phyloP scores from a whole-genome alignment of 1,140 invertebrate species.

The Micrasema longulum region DNA sequence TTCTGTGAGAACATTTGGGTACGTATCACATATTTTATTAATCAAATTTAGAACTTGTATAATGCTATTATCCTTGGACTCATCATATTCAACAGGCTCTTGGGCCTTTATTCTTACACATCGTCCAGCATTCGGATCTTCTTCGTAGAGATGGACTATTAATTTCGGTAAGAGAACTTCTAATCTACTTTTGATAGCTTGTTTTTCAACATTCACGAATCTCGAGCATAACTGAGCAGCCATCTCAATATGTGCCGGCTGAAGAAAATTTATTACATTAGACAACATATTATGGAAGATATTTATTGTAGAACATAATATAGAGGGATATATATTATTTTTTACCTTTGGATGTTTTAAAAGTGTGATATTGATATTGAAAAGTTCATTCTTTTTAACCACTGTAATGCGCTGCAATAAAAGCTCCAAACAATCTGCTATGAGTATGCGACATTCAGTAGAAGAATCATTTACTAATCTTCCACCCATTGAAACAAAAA shows the following conservation, averaged over 20 bases:
- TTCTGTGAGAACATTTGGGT: conserved; percentile 62
- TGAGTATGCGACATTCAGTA: conserved; percentile 73
- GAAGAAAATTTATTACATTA: conserved; percentile 41
- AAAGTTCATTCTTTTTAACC: conserved; percentile 72
- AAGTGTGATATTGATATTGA: conserved; percentile 75
- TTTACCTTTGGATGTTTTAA: conserved; percentile 76
- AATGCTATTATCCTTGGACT: conserved; percentile 68
- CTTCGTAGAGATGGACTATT: conserved; percentile 60
- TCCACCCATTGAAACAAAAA: conserved; percentile 81
- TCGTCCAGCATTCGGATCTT: conserved; percentile 55
- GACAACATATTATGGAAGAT: conserved; percentile 6
- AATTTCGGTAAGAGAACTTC: conserved; percentile 70
- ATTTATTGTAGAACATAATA: no score
- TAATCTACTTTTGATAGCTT: conserved; percentile 75
- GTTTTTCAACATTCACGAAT: conserved; percentile 79
- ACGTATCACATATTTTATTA: conserved; percentile 67
- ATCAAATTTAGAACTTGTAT: conserved; percentile 70
- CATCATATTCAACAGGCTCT: conserved; percentile 58
- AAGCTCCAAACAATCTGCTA: conserved; percentile 75
- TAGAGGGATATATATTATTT: neutral
- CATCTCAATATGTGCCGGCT: conserved; percentile 70
- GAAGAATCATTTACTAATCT: conserved; percentile 81
- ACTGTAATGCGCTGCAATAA: conserved; percentile 71
- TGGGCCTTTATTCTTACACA: conserved; percentile 61
- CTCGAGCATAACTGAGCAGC: conserved; percentile 74